Conservation (phyloP, 2,797 vertebrate species). For the Mycteria americana region DNA sequence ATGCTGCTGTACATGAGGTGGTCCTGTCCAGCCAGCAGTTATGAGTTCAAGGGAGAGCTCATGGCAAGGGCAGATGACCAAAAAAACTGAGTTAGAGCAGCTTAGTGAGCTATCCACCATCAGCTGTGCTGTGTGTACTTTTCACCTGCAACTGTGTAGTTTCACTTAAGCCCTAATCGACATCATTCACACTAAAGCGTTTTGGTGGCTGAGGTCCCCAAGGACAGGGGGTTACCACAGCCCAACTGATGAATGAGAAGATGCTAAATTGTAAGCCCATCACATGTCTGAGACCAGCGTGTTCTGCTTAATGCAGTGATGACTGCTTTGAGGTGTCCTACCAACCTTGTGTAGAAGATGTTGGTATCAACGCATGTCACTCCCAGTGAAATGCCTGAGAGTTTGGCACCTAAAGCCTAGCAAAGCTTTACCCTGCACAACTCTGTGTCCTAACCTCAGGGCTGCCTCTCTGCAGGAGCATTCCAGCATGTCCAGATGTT, state of each 20-base stretch:
- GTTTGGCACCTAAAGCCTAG: not conserved
- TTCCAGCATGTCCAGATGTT: not conserved
- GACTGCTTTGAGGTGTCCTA: not conserved
- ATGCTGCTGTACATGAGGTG: not conserved
- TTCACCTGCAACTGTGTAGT: not conserved
- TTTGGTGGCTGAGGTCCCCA: not conserved
- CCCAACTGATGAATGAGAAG: not conserved
- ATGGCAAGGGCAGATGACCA: not conserved
- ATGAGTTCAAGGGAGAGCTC: not conserved
- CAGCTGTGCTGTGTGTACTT: not conserved
- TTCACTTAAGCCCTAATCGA: not conserved
- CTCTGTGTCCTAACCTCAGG: not conserved
- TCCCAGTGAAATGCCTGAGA: rapidly evolving
- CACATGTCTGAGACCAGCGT: not conserved
- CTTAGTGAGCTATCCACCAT: not conserved
- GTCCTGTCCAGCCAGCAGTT: not conserved
- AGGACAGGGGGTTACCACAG: not conserved
- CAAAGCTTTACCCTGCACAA: not conserved
- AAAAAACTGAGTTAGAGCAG: not conserved
- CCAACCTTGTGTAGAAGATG: not conserved
- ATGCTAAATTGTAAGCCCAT: not conserved
- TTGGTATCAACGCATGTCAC: no score
- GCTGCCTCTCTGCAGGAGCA: not conserved
- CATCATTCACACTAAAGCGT: not conserved
- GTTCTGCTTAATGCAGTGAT: not conserved